Base-by-base conservation (phyloP, 2,113 vertebrate genomes). In the Cygnus buccinator region DNA sequence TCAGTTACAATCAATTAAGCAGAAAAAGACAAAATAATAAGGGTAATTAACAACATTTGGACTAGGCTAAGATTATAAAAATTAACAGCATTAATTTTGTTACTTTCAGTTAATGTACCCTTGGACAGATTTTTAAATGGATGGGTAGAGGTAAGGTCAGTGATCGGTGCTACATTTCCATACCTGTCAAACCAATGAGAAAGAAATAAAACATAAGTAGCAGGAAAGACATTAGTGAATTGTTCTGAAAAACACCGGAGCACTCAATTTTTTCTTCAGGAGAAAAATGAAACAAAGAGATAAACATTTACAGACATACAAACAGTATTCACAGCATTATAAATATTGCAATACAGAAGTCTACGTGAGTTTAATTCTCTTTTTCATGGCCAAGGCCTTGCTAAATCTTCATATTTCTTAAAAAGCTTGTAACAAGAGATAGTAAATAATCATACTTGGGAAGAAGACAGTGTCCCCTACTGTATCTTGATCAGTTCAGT, bases 11-110 rank as follows among this genome's bases (percentile, higher is more conserved):
- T 63, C 74, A 94, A 89, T 93, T 77, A 80, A 94, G 21, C 81
- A 61, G 72, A 41, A 85, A 68, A 77, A 83, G 80, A 94, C 88
- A 93, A 94, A 90, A 89, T 91, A 95, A 93, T 94, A 61, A 86
- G 77, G 22, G 39, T 86, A 95, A 95, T 95, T 95, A 95, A 43
- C 68, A 70, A 12, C 55, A 18, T 67, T 68, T 48, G 33, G 70
- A 81, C 9, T 5, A 39, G 84, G 15, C 11, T 52, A 59, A 18
- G 37, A 90, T 87, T 84, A 92, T 71, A 67, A 92, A 93, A 93
- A 59, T 70, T 72, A 84, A 25, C 58, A 74, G 70, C 70, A 44
- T 82, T 48, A 28, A 80, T 87, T 84, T 41, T 43, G 58, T 70
- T 81, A 23, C 76, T 94, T 74, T 73, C 31, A 67, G 65, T 59